Evolutionary conservation across 2,888 invertebrate species (phyloP), one percentile per base, ranked within the genome.

Genomic region (Neria commutata): DNA sequence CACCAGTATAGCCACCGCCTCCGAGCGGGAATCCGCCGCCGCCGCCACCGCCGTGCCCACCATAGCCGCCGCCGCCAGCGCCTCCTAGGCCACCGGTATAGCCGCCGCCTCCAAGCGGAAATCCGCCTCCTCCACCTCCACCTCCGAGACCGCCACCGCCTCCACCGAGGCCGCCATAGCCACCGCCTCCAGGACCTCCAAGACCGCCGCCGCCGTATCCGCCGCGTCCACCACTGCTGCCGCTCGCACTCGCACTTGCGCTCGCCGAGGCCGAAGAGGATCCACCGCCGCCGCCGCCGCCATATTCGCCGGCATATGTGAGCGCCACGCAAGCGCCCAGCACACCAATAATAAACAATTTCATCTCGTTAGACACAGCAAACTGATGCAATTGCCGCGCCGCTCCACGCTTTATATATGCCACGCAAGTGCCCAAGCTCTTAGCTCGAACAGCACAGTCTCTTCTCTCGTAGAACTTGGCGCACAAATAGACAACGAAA

Each of bases 341-440:
- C 51, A 76, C 67, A n/a, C n/a, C n/a, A n/a, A n/a, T n/a, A 63
- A 74, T 60, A 49, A 76, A 67, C 62, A 73, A 66, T 70, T 70
- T 74, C 76, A 76, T 67, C 49, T 45, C 23, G 40, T 25, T 37
- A 29, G 29, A 8, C 29, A n/a, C 11, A 14, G 16, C n/a, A 14
- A n/a, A n/a, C n/a, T n/a, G n/a, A n/a, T n/a, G n/a, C 37, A n/a
- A 17, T 14, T 19, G n/a, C 42, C 42, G 21, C 19, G 17, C n/a
- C n/a, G n/a, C n/a, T n/a, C n/a, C n/a, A n/a, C n/a, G n/a, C n/a
- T n/a, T n/a, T n/a, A n/a, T n/a, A n/a, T n/a, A n/a, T n/a, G n/a
- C n/a, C n/a, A n/a, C n/a, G n/a, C n/a, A n/a, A n/a, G n/a, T n/a
- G n/a, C n/a, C n/a, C n/a, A n/a, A n/a, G n/a, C n/a, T n/a, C n/a